phyloP scores from a whole-genome alignment of 2,888 invertebrate genomes.

The Philaethria dido region DNA sequence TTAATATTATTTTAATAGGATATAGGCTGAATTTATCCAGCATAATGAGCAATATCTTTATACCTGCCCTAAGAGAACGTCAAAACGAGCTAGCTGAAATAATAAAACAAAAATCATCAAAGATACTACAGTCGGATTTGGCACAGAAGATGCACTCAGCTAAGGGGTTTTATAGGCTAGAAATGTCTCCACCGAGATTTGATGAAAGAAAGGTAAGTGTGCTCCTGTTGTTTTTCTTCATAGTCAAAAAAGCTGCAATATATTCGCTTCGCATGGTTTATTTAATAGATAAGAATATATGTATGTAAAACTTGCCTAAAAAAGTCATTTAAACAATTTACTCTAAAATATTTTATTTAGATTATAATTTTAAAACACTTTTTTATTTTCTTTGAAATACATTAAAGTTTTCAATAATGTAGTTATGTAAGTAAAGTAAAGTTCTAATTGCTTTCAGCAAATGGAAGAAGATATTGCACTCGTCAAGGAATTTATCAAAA shows the following conservation, averaged over 20 bases:
- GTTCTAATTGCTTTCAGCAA: constrained; percentile 52
- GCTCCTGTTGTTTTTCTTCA: neutral
- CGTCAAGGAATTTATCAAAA: constrained; percentile 56
- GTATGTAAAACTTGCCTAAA: no score
- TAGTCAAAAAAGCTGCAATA: neutral
- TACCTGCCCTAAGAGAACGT: constrained; percentile 52
- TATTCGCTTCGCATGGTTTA: neutral
- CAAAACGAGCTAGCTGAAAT: constrained; percentile 50
- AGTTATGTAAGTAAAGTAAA: neutral
- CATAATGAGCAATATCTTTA: constrained; percentile 48
- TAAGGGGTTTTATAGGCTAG: constrained; percentile 68
- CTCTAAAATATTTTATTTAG: no score
- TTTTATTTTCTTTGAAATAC: no score
- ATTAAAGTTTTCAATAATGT: no score
- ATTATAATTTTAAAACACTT: no score
- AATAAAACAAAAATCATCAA: constrained; percentile 57
- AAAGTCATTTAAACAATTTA: no score
- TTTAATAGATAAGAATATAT: no score
- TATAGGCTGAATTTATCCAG: constrained; percentile 28
- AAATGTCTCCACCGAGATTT: constrained; percentile 63
- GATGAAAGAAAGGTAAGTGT: constrained; percentile 55
- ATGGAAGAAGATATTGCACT: constrained; percentile 55
- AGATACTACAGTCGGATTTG: constrained; percentile 57
- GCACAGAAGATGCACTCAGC: constrained; percentile 60
- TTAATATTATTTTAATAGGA: constrained; percentile 26